Percentiles rank a stretch among this genome's conserved stretches.
Evolutionary conservation across 2,113 vertebrate genomes (phyloP).

Genomic region (Gallinago undulata): DNA sequence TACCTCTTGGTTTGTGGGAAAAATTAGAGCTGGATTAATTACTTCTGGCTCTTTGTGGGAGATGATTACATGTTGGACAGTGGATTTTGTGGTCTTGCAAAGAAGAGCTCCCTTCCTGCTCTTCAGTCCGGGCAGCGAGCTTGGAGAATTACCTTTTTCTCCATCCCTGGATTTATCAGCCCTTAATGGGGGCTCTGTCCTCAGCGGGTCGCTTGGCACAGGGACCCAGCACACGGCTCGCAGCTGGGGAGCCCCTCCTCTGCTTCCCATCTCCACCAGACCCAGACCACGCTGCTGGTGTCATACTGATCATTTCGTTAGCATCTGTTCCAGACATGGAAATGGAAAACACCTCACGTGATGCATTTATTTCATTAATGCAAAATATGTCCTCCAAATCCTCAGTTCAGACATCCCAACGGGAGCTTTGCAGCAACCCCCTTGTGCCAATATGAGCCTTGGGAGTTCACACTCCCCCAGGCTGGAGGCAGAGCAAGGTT

Average conservation of each 20-base stretch:
- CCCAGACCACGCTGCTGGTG: rapidly evolving
- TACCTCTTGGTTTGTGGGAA: neutral
- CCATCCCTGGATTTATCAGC: neutral
- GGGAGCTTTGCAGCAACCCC: neutral
- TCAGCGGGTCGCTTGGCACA: neutral
- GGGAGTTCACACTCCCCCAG: neutral
- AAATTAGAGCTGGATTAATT: neutral
- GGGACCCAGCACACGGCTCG: neutral
- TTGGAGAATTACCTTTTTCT: neutral
- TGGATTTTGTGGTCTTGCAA: neutral
- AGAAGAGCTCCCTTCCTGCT: neutral
- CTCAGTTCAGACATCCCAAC: neutral
- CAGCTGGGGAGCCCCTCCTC: neutral
- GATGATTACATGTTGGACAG: neutral
- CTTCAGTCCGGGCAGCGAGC: neutral
- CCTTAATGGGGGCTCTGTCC: neutral
- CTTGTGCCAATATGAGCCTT: neutral
- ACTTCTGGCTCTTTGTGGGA: neutral
- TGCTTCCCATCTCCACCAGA: neutral
- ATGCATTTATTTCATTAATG: neutral
- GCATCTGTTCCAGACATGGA: neutral
- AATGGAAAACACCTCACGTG: neutral
- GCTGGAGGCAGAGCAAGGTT: neutral
- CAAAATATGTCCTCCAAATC: neutral
- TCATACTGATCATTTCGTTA: neutral